Base-by-base conservation (phyloP, 1,140 invertebrate genomes). In the Drosophila fuyamai region DNA sequence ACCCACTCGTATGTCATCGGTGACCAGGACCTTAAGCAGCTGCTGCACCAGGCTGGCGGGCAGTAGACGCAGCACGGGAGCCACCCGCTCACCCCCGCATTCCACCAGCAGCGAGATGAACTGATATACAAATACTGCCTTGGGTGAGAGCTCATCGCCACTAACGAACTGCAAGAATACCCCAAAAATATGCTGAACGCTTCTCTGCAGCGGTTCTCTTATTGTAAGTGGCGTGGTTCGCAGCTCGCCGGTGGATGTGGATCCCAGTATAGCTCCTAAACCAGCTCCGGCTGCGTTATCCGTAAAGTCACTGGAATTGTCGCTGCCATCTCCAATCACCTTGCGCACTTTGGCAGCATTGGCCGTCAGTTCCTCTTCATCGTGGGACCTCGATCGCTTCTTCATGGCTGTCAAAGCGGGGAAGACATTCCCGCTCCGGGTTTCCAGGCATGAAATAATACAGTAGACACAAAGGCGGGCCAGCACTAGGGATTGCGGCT, bases 91-190 rank as follows among this genome's bases (percentile, higher is more conserved):
- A 46, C 95, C 95, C 0, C 96, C 96, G 93, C 96, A 97, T 76
- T 96, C 94, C 2, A 98, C 96, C 29, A 96, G 94, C 78, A 96
- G 94, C 57, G 96, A 94, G n/a, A 98, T 93, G 91, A 98, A 97
- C 76, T 96, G 94, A 62, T 97, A 95, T 55, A 97, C 96, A 92
- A 98, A 98, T 81, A 97, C 95, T 5, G 96, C 97, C 79, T 97
- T 96, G 54, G 97, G 96, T 13, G 96, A 96, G 0, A 98, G 94
- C 70, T 96, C 95, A 73, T 96, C 95, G 76, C 95, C 95, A 13
- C 94, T 94, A n/a, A 95, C 95, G 14, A 97, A 94, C 58, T 95
- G 94, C 10, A 95, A 94, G 74, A 98, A 96, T 47, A 95, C 94
- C 23, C 94, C 94, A 76, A 96, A 97, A 4, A 97, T 92, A 68